A percentile compares a stretch with the other conserved stretches of the same genome.
Conservation (phyloP, 1,140 invertebrate genomes). For the Drosophila pruinosa region DNA sequence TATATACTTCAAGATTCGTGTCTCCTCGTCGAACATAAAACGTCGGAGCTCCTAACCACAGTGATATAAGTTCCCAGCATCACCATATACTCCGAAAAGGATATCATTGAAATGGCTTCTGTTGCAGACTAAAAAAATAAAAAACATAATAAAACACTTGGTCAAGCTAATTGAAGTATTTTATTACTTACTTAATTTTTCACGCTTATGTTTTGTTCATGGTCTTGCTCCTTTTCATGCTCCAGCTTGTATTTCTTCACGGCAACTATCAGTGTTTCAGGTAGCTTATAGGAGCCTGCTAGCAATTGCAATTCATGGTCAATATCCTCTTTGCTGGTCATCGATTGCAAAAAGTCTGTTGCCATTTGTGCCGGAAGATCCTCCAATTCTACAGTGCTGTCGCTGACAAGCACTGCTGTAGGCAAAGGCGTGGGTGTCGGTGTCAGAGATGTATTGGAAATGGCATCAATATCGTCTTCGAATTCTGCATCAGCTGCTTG, state of each 20-base stretch:
- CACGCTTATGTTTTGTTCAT: neutral
- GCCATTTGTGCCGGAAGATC: conserved; percentile 8
- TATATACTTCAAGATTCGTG: conserved; percentile 40
- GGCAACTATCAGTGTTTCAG: neutral
- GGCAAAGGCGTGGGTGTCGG: conserved; percentile 68
- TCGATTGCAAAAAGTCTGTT: conserved; percentile 23
- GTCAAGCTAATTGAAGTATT: neutral
- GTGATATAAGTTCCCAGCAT: neutral
- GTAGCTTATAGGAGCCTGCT: conserved; percentile 5
- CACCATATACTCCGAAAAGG: neutral
- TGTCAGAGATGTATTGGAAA: conserved; percentile 69
- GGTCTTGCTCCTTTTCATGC: neutral
- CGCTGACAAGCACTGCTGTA: conserved; percentile 11
- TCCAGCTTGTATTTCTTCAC: conserved; percentile 11
- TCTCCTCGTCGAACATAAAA: conserved; percentile 7
- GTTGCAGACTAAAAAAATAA: neutral
- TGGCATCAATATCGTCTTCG: conserved; percentile 72
- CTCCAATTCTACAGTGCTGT: conserved; percentile 2
- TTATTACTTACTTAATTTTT: conserved; percentile 20
- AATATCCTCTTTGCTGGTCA: conserved; percentile 21
- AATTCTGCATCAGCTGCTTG: conserved; percentile 74
- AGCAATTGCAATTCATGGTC: conserved; percentile 8
- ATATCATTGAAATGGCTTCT: neutral
- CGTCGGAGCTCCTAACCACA: conserved; percentile 2
- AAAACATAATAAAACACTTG: neutral